Percentiles rank a stretch among this genome's conserved stretches.
phyloP scores from a whole-genome alignment of 2,888 invertebrate genomes.

The Neocrepidodera transversa region DNA sequence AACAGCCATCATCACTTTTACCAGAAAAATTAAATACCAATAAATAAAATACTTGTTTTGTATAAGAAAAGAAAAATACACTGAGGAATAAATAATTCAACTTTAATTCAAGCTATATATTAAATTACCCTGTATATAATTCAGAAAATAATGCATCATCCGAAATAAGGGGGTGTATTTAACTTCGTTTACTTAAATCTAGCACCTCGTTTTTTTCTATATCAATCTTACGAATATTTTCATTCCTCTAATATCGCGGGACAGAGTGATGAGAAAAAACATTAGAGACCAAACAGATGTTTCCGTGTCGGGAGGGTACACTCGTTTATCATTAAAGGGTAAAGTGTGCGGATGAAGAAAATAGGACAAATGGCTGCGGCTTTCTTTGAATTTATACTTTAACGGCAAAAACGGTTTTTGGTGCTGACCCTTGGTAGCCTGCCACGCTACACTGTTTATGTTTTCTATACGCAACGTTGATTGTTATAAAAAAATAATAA shows the following conservation, averaged over 20 bases:
- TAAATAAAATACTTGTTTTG: too few species aligned
- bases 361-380: background rate
- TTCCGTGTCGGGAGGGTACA: constrained; percentile 10
- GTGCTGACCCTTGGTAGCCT: too few species aligned
- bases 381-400: background rate
- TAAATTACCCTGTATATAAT: background rate
- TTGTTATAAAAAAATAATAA: too few species aligned
- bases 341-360: background rate
- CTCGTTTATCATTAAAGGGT: constrained; percentile 2
- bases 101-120: too few species aligned
- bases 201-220: too few species aligned
- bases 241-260: constrained; percentile 15
- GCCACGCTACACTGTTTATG: too few species aligned
- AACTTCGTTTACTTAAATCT: constrained; percentile 1
- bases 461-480: too few species aligned
- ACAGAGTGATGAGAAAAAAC: constrained; percentile 15
- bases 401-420: too few species aligned
- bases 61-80: too few species aligned
- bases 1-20: too few species aligned
- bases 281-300: constrained; percentile 18
- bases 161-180: constrained; percentile 4
- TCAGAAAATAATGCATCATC: background rate
- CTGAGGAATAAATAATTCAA: too few species aligned
- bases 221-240: constrained; percentile 17
- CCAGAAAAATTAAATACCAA: too few species aligned